Base-by-base conservation (phyloP, 2,113 vertebrate species). In the Boulengeromyrus knoepffleri region DNA sequence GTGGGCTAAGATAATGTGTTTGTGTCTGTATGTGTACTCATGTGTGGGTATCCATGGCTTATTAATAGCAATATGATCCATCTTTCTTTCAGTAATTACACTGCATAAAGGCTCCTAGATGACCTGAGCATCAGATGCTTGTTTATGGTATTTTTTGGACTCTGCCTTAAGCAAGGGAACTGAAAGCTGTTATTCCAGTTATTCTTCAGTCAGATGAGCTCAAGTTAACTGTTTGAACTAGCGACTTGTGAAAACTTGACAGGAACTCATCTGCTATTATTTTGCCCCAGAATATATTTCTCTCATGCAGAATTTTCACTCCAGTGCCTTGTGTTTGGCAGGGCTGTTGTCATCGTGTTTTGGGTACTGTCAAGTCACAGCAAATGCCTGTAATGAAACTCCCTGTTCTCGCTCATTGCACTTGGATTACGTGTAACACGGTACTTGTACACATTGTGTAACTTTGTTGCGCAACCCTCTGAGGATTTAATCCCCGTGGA, bases 51-150 rank as follows among this genome's bases (percentile, higher is more conserved):
- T 19, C 27, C 12, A 21, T 7, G n/a, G 27, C 31, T 87, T 53
- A 52, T n/a, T 56, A 87, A 53, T 87, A 56, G 86, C 36, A 87
- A 87, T 50, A 56, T 24, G 83, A 80, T 80, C 74, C 74, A 36
- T 19, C 36, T 31, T 70, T 12, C 62, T 70, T 70, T 70, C 62
- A 31, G 62, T 70, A 70, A 70, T 70, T 70, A 70, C 27, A 31
- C n/a, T 31, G 62, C 62, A 70, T 70, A 70, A 70, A 70, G 10
- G 62, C 27, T 70, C n/a, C 9, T 70, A 70, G 62, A 70, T 70
- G 9, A 70, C 62, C 62, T 12, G 62, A 70, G 62, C 10, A 70
- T 70, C 62, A 70, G n/a, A 70, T 70, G 62, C 62, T 66, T 66
- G 62, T 70, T 70, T 13, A 70, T 13, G 62, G n/a, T 70, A 70